A percentile compares a stretch with the other conserved stretches of the same genome.
These are phyloP conservation scores for Hormiphora californensis DNA, from an alignment of 37 sponge, comb jelly and placozoan species.

Conservation along the genomic window DNA sequence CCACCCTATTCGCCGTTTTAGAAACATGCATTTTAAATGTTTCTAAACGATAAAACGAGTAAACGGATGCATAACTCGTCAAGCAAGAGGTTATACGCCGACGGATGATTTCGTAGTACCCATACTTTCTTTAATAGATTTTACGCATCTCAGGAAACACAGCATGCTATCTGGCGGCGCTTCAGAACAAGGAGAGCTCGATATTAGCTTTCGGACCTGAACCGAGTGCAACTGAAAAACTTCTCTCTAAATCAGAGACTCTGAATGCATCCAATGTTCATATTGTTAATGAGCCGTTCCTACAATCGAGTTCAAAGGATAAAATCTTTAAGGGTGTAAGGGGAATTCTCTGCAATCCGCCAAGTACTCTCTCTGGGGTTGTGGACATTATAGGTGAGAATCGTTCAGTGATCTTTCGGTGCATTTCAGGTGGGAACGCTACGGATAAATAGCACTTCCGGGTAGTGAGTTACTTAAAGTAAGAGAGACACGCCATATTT, in stretches of 20 bases:
- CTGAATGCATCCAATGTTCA: constrained; percentile 30
- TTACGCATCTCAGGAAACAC: background rate
- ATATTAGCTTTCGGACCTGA: background rate
- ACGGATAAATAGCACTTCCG: too few species aligned
- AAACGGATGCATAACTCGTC: too few species aligned
- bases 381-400: constrained; percentile 17
- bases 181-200: constrained; percentile 6
- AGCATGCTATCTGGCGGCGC: constrained; percentile 12
- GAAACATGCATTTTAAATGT: too few species aligned
- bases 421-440: too few species aligned
- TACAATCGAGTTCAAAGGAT: constrained; percentile 14
- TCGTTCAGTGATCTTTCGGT: too few species aligned
- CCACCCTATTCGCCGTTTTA: too few species aligned
- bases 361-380: constrained; percentile 5
- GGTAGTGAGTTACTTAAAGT: too few species aligned
- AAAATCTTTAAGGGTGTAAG: constrained; percentile 19
- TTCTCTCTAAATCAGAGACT: constrained; percentile 28
- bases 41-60: too few species aligned
- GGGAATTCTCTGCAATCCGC: constrained; percentile 7
- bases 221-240: background rate
- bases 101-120: too few species aligned
- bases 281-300: constrained; percentile 27
- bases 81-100: too few species aligned
- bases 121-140: too few species aligned
- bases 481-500: too few species aligned